phyloP scores from a whole-genome alignment of 2,797 vertebrate species.

The Epinephelus awoara region DNA sequence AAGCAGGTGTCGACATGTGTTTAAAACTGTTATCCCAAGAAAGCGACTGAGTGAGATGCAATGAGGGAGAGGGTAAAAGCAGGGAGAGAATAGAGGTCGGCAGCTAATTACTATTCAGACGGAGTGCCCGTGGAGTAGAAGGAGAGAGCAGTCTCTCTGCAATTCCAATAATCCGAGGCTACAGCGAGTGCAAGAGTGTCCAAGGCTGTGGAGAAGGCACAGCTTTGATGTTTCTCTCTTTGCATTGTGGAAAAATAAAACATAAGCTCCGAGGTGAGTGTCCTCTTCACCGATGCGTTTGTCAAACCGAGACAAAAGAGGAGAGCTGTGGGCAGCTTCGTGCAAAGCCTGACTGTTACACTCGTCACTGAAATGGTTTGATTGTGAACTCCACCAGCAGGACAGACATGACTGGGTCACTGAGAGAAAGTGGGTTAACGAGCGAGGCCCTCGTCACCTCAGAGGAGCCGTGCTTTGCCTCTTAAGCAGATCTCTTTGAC shows the following conservation, averaged over 20 bases:
- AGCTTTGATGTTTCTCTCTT: slow-evolving; percentile 54
- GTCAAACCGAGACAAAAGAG: not conserved
- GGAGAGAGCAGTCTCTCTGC: slow-evolving; percentile 52
- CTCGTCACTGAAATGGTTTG: slow-evolving; percentile 17
- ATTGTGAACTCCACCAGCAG: slow-evolving; percentile 36
- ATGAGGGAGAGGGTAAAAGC: slow-evolving; percentile 37
- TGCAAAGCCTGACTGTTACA: slow-evolving; percentile 8
- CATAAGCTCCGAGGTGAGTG: not conserved
- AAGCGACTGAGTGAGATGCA: slow-evolving; percentile 35
- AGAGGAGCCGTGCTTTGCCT: slow-evolving; percentile 41
- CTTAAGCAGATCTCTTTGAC: slow-evolving; percentile 34
- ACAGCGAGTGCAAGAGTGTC: slow-evolving; percentile 35
- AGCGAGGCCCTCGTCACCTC: slow-evolving; percentile 39
- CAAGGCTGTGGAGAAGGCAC: slow-evolving; percentile 16
- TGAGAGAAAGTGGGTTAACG: slow-evolving; percentile 56
- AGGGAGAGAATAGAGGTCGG: slow-evolving; percentile 58
- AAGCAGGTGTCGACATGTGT: slow-evolving; percentile 54
- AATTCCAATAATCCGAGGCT: slow-evolving; percentile 66
- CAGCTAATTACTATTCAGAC: slow-evolving; percentile 79
- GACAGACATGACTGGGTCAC: slow-evolving; percentile 43
- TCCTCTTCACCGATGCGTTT: slow-evolving; percentile 2
- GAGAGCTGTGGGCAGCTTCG: not conserved
- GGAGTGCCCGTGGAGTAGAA: slow-evolving; percentile 61
- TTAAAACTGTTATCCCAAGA: slow-evolving; percentile 25
- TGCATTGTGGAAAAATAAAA: slow-evolving; percentile 17